Percentiles rank a stretch among this genome's conserved stretches.
These are phyloP conservation scores for Tiaroga cobitis DNA, from an alignment of 2,797 vertebrate species.

Conservation along the genomic window DNA sequence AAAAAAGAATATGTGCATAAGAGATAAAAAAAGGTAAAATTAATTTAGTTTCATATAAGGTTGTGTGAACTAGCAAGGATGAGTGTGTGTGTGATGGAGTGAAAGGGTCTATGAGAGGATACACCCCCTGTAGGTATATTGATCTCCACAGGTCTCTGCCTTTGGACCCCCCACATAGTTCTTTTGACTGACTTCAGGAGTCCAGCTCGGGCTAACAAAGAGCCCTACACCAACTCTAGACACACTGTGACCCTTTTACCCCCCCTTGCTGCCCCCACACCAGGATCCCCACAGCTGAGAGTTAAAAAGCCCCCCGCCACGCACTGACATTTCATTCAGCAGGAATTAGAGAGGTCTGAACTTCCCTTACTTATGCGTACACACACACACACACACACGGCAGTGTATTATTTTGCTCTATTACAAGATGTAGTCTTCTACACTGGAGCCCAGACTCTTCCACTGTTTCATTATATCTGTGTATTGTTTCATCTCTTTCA, in stretches of 20 bases:
- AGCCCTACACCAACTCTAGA: constrained; percentile 31
- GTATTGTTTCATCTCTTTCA: background rate
- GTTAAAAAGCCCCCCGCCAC: constrained; percentile 57
- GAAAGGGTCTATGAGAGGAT: constrained; percentile 53
- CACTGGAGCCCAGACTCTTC: background rate
- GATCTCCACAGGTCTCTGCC: constrained; percentile 55
- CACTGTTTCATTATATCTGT: background rate
- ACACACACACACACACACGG: background rate
- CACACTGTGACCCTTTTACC: constrained; percentile 53
- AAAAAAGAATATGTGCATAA: background rate
- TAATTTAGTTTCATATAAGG: background rate
- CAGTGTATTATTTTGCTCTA: background rate
- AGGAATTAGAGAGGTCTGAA: constrained; percentile 57
- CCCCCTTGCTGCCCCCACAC: constrained; percentile 39
- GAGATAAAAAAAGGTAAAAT: background rate
- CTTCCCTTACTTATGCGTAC: constrained; percentile 25
- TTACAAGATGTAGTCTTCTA: constrained; percentile 3
- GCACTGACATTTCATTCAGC: constrained; percentile 62
- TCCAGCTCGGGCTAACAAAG: constrained; percentile 56
- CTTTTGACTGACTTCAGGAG: constrained; percentile 57
- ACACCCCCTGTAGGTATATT: constrained; percentile 58
- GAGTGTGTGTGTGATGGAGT: constrained; percentile 19
- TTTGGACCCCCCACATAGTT: constrained; percentile 44
- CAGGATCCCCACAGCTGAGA: constrained; percentile 43
- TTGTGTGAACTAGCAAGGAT: background rate